Base-by-base conservation (phyloP, 2,797 vertebrate genomes). In the Eleutherodactylus coqui region DNA sequence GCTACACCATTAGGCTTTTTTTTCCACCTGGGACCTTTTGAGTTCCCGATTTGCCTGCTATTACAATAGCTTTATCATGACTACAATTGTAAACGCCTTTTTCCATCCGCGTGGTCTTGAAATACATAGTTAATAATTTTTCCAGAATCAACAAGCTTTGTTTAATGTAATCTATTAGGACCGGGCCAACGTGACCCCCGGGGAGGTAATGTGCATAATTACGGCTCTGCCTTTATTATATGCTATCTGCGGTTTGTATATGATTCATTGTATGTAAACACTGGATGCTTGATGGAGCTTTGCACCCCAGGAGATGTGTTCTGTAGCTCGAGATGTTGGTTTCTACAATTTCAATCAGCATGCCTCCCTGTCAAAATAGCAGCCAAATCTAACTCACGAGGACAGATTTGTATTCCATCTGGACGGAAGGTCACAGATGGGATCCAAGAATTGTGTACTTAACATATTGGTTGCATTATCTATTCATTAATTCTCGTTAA, bases 351-450 rank as follows among this genome's bases (percentile, higher is more conserved):
- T 29, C 76, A 36, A 53, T 34, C 75, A 51, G 47, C 34, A n/a
- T 79, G 38, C 51, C 36, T n/a, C 8, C 38, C 64, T 72, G 69
- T 76, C 32, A 51, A 38, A 67, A 75, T 69, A 82, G 51, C n/a
- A 62, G 72, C 58, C 47, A 55, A 43, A 34, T 67, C 60, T 58
- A 60, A 32, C 36, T 85, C 21, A 60, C 29, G 34, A 58, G 32
- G 36, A 85, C 84, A 85, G 84, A 60, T 73, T 67, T 82, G 2
- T 32, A 32, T 70, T 67, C 79, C 85, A 76, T 86, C 79, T 86
- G 79, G 70, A 70, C 16, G 41, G 70, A 53, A 82, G 72, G 79
- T 82, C 79, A 49, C 85, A 86, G 85, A 85, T 85, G 84, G 83
- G 53, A 86, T 76, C 55, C 43, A 32, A 82, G 64, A 79, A n/a